Conservation (phyloP, 2,888 invertebrate genomes). For the Microctonus aethiopoides region DNA sequence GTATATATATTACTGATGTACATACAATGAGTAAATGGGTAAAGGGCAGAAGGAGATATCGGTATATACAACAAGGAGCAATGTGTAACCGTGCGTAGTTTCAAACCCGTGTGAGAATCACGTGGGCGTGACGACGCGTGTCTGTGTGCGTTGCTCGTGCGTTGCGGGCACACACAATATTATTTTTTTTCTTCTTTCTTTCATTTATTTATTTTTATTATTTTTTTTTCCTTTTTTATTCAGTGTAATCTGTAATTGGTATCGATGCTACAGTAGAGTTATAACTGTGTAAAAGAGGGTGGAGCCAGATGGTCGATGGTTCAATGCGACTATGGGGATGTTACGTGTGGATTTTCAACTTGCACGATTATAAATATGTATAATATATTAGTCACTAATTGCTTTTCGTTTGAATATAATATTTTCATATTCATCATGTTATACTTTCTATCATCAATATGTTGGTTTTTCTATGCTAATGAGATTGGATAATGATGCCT, state of each 20-base stretch:
- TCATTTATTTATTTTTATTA: not conserved
- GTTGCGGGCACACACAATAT: constrained; percentile 4
- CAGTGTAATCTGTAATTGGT: constrained; percentile 30
- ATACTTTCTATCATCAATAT: constrained; percentile 14
- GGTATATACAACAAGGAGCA: constrained; percentile 1
- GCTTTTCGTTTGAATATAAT: not conserved
- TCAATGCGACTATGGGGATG: not conserved
- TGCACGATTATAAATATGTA: not conserved
- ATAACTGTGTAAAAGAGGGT: not conserved
- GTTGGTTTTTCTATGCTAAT: constrained; percentile 19
- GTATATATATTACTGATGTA: not conserved
- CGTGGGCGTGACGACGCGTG: constrained; percentile 36
- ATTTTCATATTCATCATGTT: not conserved
- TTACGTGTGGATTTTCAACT: not conserved
- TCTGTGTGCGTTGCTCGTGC: constrained; percentile 31
- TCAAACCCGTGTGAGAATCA: constrained; percentile 25
- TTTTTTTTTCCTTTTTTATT: constrained; percentile 15
- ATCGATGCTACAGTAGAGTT: constrained; percentile 23
- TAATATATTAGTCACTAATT: constrained; percentile 17
- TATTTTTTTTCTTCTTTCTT: not conserved
- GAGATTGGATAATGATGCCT: not conserved
- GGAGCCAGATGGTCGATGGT: constrained; percentile 18
- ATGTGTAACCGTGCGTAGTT: constrained; percentile 12
- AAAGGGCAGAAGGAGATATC: not conserved
- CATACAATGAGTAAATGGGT: not conserved